Evolutionary conservation across 2,888 invertebrate species (phyloP).

Genomic region (Thera obeliscata): DNA sequence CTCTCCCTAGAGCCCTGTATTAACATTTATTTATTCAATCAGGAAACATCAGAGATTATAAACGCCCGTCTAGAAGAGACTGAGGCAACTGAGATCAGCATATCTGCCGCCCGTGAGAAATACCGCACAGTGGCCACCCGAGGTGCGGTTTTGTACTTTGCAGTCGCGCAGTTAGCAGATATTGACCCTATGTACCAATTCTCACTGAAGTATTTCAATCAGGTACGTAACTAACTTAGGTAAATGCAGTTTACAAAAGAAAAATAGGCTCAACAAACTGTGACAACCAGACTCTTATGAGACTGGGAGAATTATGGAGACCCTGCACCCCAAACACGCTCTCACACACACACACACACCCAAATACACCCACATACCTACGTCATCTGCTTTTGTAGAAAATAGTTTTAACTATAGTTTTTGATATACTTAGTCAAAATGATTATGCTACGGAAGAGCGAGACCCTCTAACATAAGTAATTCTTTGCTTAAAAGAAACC

Average conservation of each 20-base stretch:
- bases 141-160: slow-evolving; percentile 95
- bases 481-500: too few species aligned
- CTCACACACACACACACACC: too few species aligned
- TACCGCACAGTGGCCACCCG: slow-evolving; percentile 94
- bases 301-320: too few species aligned
- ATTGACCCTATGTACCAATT: slow-evolving; percentile 99
- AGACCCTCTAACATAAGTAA: too few species aligned
- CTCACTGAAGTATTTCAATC: slow-evolving; percentile 94
- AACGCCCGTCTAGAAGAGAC: slow-evolving; percentile 94
- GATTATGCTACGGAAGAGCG: too few species aligned
- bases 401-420: too few species aligned
- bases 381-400: too few species aligned
- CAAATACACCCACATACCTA: too few species aligned
- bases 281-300: too few species aligned
- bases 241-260: background rate
- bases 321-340: too few species aligned
- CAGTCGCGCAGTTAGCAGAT: slow-evolving; percentile 93
- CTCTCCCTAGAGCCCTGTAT: too few species aligned
- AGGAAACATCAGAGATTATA: slow-evolving; percentile 96
- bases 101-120: slow-evolving; percentile 93
- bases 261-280: background rate
- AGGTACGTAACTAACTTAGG: slow-evolving; percentile 46
- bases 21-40: background rate
- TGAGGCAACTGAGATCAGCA: slow-evolving; percentile 93
- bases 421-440: too few species aligned